Evolutionary conservation across 2,797 vertebrate genomes (phyloP), one percentile per base, ranked within the genome.

Genomic region (Heterohyrax brucei): DNA sequence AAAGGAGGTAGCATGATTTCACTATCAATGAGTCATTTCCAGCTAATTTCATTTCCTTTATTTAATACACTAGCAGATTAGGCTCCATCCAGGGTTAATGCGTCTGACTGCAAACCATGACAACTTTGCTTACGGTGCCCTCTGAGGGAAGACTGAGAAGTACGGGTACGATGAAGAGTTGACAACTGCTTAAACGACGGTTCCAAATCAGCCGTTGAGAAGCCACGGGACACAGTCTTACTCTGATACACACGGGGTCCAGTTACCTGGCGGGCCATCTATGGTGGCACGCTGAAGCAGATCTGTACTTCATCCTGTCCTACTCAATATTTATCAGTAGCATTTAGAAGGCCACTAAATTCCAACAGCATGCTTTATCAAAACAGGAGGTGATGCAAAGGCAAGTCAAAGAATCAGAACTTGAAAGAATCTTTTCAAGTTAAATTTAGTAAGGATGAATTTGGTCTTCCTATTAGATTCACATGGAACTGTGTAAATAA

Each of bases 51-150:
- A 76, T 72, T 82, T 87, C 24, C 56, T 73, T 86, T 77, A 80
- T 66, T 80, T 88, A 90, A 87, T 56, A 39, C 1, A 95, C 26
- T 79, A 76, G 53, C 53, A 94, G 53, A 84, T 70, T 76, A 82
- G 61, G 82, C 64, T 81, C n/a, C 33, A 93, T 89, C 33, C 73
- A 96, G 30, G 62, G 87, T 81, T 44, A 85, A 26, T 53, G 26
- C 53, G 80, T 50, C 18, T 79, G 24, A n/a, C 16, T 33, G 39
- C 14, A 18, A 92, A 89, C 78, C 61, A 68, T 5, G 12, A 85
- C 16, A 92, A 2, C 56, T 92, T 3, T 44, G 39, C 30, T 87
- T 59, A 30, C 2, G 4, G 59, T 72, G 80, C 80, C 13, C 73
- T 61, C 95, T 73, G 46, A 91, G 82, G 68, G 56, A 89, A 87